Evolutionary conservation across 2,888 invertebrate genomes (phyloP), one percentile per base, ranked within the genome.

Genomic region (Drosophila mimica): DNA sequence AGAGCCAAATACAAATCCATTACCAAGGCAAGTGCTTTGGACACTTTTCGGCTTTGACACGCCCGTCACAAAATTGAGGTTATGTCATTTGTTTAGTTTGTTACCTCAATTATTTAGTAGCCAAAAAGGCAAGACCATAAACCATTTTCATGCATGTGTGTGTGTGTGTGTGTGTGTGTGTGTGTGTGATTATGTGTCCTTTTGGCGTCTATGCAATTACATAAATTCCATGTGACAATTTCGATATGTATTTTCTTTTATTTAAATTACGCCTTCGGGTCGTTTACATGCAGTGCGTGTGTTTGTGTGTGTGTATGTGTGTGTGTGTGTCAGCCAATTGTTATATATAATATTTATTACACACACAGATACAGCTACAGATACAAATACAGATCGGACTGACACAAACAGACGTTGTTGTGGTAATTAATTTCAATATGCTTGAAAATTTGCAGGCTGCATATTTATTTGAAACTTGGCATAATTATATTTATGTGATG

Each of bases 191-290:
- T 7, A 7, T 20, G 20, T 46, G 46, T 46, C 75, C 83, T 78
- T 85, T 82, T 74, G 79, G 87, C 82, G 77, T 84, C 75, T 75
- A 74, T 75, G 78, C 82, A 87, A 85, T 89, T 87, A 85, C 89
- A 85, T 85, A 89, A 89, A 85, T 85, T 89, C 56, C 67, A 66
- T 81, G 84, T 79, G 89, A 89, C 84, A 89, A 83, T 85, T 85
- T 89, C 89, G 82, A 85, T 85, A 80, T 89, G 81, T 74, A 82
- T 85, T 84, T 85, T 89, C 88, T 85, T 89, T 89, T 82, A 85
- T 89, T 85, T 74, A 82, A 89, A 89, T 81, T 65, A 79, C 76
- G 82, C 80, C 88, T 77, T 74, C 52, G 73, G 74, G 71, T 31
- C 52, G 51, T 31, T 30, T 15, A 51, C 15, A 25, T 25, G 31